phyloP scores from a whole-genome alignment of 2,797 vertebrate species.

The Sebastes iracundus region DNA sequence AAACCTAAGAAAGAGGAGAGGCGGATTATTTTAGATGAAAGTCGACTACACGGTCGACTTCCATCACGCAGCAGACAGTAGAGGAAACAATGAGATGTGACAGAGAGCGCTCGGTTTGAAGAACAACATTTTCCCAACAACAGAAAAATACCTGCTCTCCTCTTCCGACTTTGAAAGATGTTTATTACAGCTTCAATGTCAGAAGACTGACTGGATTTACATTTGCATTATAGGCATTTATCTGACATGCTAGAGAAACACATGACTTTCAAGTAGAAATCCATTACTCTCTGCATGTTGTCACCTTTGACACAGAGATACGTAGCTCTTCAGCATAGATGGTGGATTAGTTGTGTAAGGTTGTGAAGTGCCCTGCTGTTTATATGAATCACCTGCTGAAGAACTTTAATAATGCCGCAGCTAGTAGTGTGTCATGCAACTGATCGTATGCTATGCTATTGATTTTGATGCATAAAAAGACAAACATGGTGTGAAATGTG shows the following conservation, averaged over 20 bases:
- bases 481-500: not conserved
- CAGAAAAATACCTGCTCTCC: constrained; percentile 19
- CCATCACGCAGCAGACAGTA: constrained; percentile 29
- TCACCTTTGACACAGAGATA: not conserved
- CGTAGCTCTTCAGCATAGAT: not conserved
- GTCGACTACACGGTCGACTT: constrained; percentile 26
- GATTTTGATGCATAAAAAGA: not conserved
- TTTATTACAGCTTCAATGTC: constrained; percentile 4
- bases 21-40: constrained; percentile 59
- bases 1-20: constrained; percentile 11
- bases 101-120: constrained; percentile 14
- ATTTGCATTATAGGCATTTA: constrained; percentile 26
- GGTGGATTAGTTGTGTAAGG: not conserved
- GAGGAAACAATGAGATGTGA: constrained; percentile 17
- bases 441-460: not conserved
- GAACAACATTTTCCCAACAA: constrained; percentile 2
- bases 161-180: constrained; percentile 16
- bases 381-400: not conserved
- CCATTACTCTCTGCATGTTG: not conserved
- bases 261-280: constrained; percentile 23
- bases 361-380: not conserved
- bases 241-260: constrained; percentile 12
- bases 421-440: not conserved
- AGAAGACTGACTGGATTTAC: constrained; percentile 17
- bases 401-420: not conserved